phyloP scores from a whole-genome alignment of 2,113 vertebrate species.

The Lepus europaeus region DNA sequence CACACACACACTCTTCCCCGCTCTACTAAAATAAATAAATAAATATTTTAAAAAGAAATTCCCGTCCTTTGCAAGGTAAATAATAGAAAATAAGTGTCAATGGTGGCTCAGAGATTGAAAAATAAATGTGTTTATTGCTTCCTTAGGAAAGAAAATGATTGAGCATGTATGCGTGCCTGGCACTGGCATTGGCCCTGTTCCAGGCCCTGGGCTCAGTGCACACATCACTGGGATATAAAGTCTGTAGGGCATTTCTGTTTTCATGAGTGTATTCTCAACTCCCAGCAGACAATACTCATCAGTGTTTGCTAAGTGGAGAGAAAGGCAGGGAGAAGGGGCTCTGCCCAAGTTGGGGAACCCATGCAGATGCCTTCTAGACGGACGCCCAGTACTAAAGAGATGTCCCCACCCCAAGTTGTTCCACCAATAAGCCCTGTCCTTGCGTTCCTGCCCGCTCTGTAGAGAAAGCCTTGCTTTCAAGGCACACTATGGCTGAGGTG shows the following conservation, averaged over 20 bases:
- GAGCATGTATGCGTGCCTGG: neutral
- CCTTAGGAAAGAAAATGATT: neutral
- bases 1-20: too few species aligned
- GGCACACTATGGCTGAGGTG: neutral
- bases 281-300: neutral
- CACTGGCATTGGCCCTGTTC: neutral
- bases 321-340: neutral
- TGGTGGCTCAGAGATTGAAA: neutral
- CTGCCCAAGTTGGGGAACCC: neutral
- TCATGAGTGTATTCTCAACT: neutral
- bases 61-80: neutral
- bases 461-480: constrained; percentile 23
- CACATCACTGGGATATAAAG: neutral
- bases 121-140: neutral
- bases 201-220: neutral
- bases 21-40: too few species aligned
- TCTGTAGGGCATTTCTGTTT: too few species aligned
- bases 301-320: neutral
- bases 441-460: neutral
- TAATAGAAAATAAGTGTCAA: neutral
- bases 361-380: neutral
- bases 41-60: neutral
- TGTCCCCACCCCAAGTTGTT: fast-evolving
- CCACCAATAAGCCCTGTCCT: neutral
- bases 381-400: neutral